These are phyloP conservation scores for Myxocyprinus asiaticus DNA, from an alignment of 2,113 vertebrate species.

Conservation along the genomic window DNA sequence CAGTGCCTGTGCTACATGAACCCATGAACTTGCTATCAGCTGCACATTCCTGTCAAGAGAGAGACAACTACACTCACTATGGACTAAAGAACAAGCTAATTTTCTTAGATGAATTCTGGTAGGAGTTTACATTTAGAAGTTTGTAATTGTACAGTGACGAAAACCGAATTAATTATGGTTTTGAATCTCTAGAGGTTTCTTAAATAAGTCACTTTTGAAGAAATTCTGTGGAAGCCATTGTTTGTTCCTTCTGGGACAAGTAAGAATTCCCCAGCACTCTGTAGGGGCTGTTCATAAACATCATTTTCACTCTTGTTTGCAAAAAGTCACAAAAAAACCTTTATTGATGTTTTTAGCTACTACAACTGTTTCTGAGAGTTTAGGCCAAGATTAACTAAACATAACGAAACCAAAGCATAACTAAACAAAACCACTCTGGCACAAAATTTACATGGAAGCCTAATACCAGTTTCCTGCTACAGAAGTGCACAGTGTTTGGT, in stretches of 20 bases:
- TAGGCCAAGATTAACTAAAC: not conserved
- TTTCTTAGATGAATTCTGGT: not conserved
- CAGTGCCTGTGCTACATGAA: conserved; percentile 37
- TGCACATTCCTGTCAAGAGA: conserved; percentile 59
- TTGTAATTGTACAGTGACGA: not conserved
- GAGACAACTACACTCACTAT: conserved; percentile 47
- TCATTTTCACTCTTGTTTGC: conserved; percentile 8
- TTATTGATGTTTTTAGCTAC: conserved; percentile 4
- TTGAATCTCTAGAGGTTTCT: too few relatives aligned
- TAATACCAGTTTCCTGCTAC: not conserved
- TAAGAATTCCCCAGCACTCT: not conserved
- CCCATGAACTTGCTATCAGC: conserved; percentile 50
- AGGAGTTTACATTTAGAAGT: not conserved
- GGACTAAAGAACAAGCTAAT: conserved; percentile 30
- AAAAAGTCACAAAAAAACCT: not conserved
- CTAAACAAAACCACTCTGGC: too few relatives aligned
- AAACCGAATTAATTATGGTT: too few relatives aligned
- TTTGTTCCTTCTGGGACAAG: not conserved
- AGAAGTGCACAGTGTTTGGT: not conserved
- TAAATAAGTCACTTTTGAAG: too few relatives aligned
- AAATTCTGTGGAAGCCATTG: not conserved
- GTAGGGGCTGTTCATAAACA: not conserved
- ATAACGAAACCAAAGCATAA: too few relatives aligned
- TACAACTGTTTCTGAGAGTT: not conserved
- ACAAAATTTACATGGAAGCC: too few relatives aligned